Conservation (phyloP, 1,140 invertebrate genomes). For the Heliconius hewitsoni region DNA sequence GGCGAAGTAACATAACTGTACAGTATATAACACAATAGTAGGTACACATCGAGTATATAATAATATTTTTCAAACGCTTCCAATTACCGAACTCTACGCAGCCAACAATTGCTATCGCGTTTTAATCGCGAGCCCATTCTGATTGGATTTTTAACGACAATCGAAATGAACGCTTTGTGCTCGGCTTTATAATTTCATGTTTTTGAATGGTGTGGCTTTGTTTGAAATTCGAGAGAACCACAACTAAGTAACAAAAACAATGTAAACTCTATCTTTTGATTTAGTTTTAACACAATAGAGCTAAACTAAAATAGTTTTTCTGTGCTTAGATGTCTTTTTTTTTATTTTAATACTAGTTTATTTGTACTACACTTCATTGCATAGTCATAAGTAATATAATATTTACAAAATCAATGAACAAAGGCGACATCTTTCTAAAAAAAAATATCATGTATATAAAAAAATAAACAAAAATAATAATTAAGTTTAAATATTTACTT, state of each 20-base stretch:
- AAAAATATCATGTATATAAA: too few species aligned
- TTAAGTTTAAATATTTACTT: too few species aligned
- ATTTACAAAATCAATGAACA: too few species aligned
- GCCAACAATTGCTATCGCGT: slow-evolving; percentile 21
- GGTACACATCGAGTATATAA: background rate
- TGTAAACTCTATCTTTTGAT: background rate
- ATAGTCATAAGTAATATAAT: too few species aligned
- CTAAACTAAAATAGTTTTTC: too few species aligned
- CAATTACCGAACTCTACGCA: slow-evolving; percentile 28
- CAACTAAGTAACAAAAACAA: background rate
- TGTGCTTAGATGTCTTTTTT: too few species aligned
- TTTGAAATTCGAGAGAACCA: background rate
- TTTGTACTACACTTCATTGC: too few species aligned
- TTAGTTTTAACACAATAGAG: background rate
- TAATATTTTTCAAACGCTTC: slow-evolving; percentile 26
- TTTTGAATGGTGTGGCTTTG: slow-evolving; percentile 12
- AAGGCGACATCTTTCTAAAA: too few species aligned
- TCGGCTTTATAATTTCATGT: slow-evolving; percentile 23
- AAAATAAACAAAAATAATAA: too few species aligned
- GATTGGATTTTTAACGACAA: slow-evolving; percentile 45
- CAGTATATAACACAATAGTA: background rate
- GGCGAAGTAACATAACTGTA: background rate
- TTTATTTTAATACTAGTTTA: too few species aligned
- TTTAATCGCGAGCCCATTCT: slow-evolving; percentile 31
- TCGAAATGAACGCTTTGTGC: slow-evolving; percentile 30